phyloP scores from a whole-genome alignment of 2,113 vertebrate species.

The Silurus meridionalis region DNA sequence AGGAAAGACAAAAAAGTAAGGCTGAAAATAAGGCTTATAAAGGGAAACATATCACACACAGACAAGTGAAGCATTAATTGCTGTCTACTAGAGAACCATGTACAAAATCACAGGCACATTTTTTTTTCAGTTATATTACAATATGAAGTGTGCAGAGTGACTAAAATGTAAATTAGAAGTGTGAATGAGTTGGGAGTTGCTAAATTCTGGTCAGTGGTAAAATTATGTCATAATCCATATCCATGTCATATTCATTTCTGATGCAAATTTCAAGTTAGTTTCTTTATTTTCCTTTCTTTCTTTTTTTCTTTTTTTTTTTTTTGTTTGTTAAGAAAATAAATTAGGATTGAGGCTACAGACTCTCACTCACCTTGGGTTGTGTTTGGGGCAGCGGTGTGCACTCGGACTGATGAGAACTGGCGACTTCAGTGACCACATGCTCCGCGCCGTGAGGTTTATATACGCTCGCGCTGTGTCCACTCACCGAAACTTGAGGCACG shows the following conservation, averaged over 20 bases:
- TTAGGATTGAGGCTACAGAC: constrained; percentile 40
- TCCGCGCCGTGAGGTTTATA: constrained; percentile 66
- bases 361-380: constrained; percentile 77
- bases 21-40: constrained; percentile 27
- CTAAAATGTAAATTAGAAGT: neutral
- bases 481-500: constrained; percentile 74
- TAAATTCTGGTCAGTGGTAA: constrained; percentile 6
- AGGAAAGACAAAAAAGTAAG: constrained; percentile 50
- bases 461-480: constrained; percentile 57
- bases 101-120: neutral
- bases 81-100: neutral
- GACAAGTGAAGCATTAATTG: neutral
- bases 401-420: constrained; percentile 66
- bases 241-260: constrained; percentile 23
- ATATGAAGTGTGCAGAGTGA: neutral
- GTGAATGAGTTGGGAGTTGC: neutral
- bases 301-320: too few species aligned
- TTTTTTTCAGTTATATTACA: neutral
- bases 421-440: constrained; percentile 70
- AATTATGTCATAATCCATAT: constrained; percentile 27
- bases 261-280: constrained; percentile 3
- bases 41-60: constrained; percentile 2
- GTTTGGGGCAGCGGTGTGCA: constrained; percentile 61
- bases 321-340: neutral
- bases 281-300: too few species aligned